Base-by-base conservation (phyloP, 1,140 invertebrate genomes). In the Solenopsis invicta region DNA sequence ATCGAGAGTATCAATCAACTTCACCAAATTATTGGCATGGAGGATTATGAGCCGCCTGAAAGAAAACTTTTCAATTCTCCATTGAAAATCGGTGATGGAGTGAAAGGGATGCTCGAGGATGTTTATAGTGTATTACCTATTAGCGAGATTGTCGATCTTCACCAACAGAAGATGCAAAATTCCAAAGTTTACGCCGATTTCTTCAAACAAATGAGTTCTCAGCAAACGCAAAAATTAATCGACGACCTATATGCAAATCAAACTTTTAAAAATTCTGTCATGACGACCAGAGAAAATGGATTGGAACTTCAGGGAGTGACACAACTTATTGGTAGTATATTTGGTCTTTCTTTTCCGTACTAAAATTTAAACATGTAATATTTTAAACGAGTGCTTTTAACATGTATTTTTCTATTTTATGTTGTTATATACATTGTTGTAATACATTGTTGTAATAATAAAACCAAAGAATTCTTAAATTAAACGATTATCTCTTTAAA, bases 141-240 rank as follows among this genome's bases (percentile, higher is more conserved):
- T 0, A 76, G 92, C 0, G 16, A 93, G n/a, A 85, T 94, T 16
- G 50, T 89, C 16, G 84, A 67, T 16, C 61, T 93, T 21, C 90
- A 91, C 85, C 9, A 92, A 0, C 34, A 93, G 9, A 94, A 94
- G 74, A 9, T 93, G 1, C 52, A 85, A 4, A 89, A 41, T 8
- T 91, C 88, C 4, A 50, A 80, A 18, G 77, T 71, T 8, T 94
- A 93, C 37, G 62, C 64, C 0, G 56, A 82, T 0, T 87, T 94
- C 5, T 50, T 93, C 0, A 37, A 84, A 4, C 37, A 59, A 3
- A 13, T 93, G 3, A 72, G 21, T 13, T 91, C 90, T 0, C 45
- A 66, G 0, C 54, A 93, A 48, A 82, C 92, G 54, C 74, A 92
- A 52, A 81, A 72, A 18, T 10, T 92, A 0, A 41, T 90, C n/a